A percentile compares a stretch with the other conserved stretches of the same genome.
Conservation (phyloP, 2,113 vertebrate genomes). For the Nibea albiflora region DNA sequence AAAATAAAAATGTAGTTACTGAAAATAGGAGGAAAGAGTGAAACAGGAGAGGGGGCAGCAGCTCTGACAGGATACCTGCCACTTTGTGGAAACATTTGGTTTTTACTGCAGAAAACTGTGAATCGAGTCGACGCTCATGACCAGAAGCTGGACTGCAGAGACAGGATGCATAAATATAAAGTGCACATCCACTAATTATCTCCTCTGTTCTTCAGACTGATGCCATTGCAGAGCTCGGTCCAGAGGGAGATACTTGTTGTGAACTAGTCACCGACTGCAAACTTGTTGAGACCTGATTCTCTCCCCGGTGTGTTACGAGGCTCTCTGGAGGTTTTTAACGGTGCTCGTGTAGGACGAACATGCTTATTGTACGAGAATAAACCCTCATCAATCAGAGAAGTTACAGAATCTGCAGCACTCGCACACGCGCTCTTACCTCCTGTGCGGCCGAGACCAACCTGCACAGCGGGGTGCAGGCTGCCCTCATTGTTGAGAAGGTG, state of each 20-base stretch:
- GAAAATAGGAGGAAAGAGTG: slow-evolving; percentile 5
- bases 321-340: slow-evolving; percentile 28
- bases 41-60: not conserved
- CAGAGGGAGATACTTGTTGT: slow-evolving; percentile 39
- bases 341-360: slow-evolving; percentile 30
- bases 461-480: slow-evolving; percentile 96
- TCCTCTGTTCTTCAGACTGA: not conserved
- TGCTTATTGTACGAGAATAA: not conserved
- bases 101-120: not conserved
- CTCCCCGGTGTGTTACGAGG: slow-evolving; percentile 39
- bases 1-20: not conserved
- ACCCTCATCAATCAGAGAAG: not conserved
- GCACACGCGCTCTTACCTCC: slow-evolving; percentile 87
- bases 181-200: not conserved
- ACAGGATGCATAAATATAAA: not conserved
- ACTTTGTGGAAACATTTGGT: not conserved
- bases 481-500: slow-evolving; percentile 97
- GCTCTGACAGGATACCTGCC: not conserved
- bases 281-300: slow-evolving; percentile 51
- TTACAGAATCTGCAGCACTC: not conserved
- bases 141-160: not conserved
- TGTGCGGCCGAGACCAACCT: slow-evolving; percentile 92
- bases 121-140: no score
- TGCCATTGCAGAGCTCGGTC: slow-evolving; percentile 9
- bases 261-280: slow-evolving; percentile 26